These are phyloP conservation scores for Smutsia temminckii DNA, from an alignment of 2,797 vertebrate species.

Conservation along the genomic window DNA sequence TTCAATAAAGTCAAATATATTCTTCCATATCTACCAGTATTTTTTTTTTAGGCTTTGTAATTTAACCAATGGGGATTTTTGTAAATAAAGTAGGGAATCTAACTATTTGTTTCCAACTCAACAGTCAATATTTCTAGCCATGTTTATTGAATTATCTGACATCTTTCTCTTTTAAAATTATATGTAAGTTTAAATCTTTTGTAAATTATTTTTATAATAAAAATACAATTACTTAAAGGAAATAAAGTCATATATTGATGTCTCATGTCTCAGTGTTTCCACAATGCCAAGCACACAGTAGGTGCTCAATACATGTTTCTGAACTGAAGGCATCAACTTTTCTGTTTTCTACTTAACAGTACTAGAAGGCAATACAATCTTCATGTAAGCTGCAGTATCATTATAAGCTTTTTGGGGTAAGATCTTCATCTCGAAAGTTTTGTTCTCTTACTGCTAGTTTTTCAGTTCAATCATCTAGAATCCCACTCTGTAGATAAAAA, in stretches of 20 bases:
- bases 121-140: neutral
- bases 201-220: neutral
- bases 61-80: neutral
- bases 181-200: neutral
- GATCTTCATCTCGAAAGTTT: neutral
- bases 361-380: neutral
- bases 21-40: neutral
- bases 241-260: neutral
- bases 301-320: neutral
- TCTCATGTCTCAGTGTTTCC: neutral
- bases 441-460: neutral
- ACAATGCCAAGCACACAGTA: neutral
- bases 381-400: neutral
- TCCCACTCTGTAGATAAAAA: neutral
- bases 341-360: neutral
- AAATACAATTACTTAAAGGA: neutral
- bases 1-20: neutral
- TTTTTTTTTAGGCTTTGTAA: neutral
- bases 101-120: neutral
- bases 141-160: neutral
- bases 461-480: neutral
- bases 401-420: neutral
- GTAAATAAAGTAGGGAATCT: neutral
- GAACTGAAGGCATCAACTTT: neutral
- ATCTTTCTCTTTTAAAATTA: neutral